Base-by-base conservation (phyloP, 2,888 invertebrate genomes). In the Hydriomena furcata region DNA sequence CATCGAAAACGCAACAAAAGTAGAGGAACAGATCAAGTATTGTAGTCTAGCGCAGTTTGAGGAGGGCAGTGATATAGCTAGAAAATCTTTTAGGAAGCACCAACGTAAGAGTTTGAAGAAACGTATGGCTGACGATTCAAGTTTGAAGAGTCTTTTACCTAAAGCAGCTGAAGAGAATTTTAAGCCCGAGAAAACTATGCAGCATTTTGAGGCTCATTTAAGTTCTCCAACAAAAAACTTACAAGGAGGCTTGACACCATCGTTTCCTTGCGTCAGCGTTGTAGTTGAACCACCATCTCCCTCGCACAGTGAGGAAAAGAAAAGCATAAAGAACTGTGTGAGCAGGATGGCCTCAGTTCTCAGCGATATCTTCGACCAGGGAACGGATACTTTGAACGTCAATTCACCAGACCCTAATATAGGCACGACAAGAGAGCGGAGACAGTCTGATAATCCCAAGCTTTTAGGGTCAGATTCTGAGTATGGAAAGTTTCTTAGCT, bases 11-110 rank as follows among this genome's bases (percentile, higher is more conserved):
- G 74, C 82, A 60, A 67, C 82, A 35, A 87, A 85, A 66, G 74
- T 81, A 37, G 92, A 93, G 50, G 92, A 93, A 63, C 93, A 93
- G 44, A 91, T 92, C 34, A 94, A 93, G 59, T 95, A 94, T 70
- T 95, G 95, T 76, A 95, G 95, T 68, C 83, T 96, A 66, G 96
- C 96, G 0, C 94, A 95, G 62, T 96, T 96, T 68, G 95, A 94
- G 52, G 96, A 96, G 82, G 96, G 95, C 11, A 96, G 93, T 76
- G 96, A 96, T 74, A 96, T 96, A 53, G 95, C 94, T 0, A 91
- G 95, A 35, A 92, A 93, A 73, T 96, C 96, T 1, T 95, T 96
- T 73, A 94, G 93, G 66, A 90, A 89, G 53, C 83, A 84, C 7
- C 51, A 87, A 3, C 76, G 76, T 30, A 91, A 84, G 47, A 91